Evolutionary conservation across 2,113 vertebrate species (phyloP), one percentile per base, ranked within the genome.

Genomic region (Dipodomys stephensi): DNA sequence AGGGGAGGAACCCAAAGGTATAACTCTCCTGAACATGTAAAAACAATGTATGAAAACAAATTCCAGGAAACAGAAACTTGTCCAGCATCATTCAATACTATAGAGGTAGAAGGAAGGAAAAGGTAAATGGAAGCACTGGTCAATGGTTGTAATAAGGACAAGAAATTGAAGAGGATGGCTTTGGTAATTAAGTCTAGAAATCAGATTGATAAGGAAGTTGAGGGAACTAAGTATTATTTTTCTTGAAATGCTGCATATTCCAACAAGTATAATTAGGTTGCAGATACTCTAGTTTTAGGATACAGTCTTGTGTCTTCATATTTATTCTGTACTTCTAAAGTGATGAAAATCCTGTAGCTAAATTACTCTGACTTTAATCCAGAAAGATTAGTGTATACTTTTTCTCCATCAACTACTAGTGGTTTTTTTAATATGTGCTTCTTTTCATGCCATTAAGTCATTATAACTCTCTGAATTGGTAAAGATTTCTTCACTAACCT

Each of bases 311-410:
- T 84, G 16, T 91, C 73, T 71, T 88, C 68, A 80, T 65, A 71
- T 28, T 62, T 92, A 8, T 35, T 88, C 62, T 84, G 39, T 84
- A 88, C 53, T 76, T 85, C 28, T 57, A 67, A 84, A 80, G 69
- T 85, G 49, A 91, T 83, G 80, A 69, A 87, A 65, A 71, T 81
- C 64, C 30, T 78, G 7, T 83, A 87, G 46, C 46, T 68, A 88
- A 81, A 93, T 71, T 85, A 72, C 4, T 88, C 69, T 96, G 77
- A 87, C 11, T 81, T 88, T 78, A 93, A 76, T 11, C 57, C 65
- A 95, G 44, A 91, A 95, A 88, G 30, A 84, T n/a, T 35, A 87
- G 83, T 78, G 69, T 73, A 27, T 62, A 32, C 87, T 27, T 65
- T 53, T 87, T 80, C 39, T 80, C 68, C 15, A 18, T 82, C 44